A percentile compares a stretch with the other conserved stretches of the same genome.
These are phyloP conservation scores for Drosophila neonasuta DNA, from an alignment of 2,888 invertebrate species.

Conservation along the genomic window DNA sequence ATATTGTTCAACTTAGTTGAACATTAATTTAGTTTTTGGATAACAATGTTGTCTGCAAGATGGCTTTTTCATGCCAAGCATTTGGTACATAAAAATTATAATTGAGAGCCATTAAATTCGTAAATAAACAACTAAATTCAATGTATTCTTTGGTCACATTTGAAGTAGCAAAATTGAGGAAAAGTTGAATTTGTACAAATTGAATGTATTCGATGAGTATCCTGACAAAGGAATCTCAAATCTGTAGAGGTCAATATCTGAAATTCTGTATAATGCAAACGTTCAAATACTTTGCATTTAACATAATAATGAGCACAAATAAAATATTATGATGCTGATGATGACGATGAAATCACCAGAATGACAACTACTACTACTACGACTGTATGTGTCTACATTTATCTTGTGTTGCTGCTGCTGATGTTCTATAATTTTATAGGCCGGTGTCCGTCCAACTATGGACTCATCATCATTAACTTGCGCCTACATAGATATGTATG, in stretches of 20 bases:
- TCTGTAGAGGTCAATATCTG: background rate
- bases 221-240: no score
- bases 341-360: conserved; percentile 60
- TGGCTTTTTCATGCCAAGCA: no score
- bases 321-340: conserved; percentile 26
- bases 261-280: conserved; percentile 15
- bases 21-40: no score
- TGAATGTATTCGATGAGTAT: no score
- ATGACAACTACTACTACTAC: conserved; percentile 19
- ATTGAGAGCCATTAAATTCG: no score
- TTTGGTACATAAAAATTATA: no score
- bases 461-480: conserved; percentile 43
- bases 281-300: conserved; percentile 29
- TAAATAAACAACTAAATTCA: no score
- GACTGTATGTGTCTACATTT: conserved; percentile 20
- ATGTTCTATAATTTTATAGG: conserved; percentile 53
- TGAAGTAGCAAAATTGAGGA: no score
- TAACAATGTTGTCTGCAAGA: no score
- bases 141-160: no score
- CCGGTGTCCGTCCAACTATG: conserved; percentile 44
- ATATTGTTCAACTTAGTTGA: no score
- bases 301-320: conserved; percentile 42
- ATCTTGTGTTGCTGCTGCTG: conserved; percentile 26
- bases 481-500: conserved; percentile 27
- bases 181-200: no score